Evolutionary conservation across 2,113 vertebrate species (phyloP), one percentile per base, ranked within the genome.

Genomic region (Odobenus rosmarus): DNA sequence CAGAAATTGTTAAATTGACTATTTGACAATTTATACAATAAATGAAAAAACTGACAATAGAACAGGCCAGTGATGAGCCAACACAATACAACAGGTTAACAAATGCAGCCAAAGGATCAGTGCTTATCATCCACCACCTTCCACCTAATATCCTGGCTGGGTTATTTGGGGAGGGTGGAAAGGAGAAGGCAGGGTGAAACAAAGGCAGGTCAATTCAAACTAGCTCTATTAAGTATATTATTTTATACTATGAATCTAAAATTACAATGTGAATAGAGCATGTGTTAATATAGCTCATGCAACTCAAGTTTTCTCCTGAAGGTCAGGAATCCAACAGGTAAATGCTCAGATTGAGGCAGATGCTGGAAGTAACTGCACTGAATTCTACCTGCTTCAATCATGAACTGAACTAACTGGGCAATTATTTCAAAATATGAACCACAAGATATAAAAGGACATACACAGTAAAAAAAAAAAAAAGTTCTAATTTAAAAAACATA

Each of bases 1-100:
- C 76, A 97, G 36, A 61, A 77, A 39, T 15, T 67, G n/a, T 21
- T 36, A 79, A 87, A 55, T 21, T 26, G 3, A 69, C 16, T 39
- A 26, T 51, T 76, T 72, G 42, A 88, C 39, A 15, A 55, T 72
- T 85, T 77, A 77, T 42, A 96, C 46, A 96, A 57, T n/a, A 80
- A 88, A 64, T 55, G 69, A 92, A 61, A n/a, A 86, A 97, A 84
- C 62, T 8, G 46, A 84, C 23, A 80, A 46, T 4, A 10, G 12
- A 42, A 36, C 8, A 57, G 76, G 49, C 8, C 36, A 83, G 23
- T 13, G 80, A 9, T 74, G 71, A 62, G 26, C 71, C 13, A 33
- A 77, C 42, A 19, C 4, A 26, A 46, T 0, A n/a, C 3, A 7
- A 28, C 14, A 7, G 33, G 24, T 31, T 87, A 72, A 81, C 74